These are phyloP conservation scores for Hedychridium roseum DNA, from an alignment of 2,888 invertebrate species.

Conservation along the genomic window DNA sequence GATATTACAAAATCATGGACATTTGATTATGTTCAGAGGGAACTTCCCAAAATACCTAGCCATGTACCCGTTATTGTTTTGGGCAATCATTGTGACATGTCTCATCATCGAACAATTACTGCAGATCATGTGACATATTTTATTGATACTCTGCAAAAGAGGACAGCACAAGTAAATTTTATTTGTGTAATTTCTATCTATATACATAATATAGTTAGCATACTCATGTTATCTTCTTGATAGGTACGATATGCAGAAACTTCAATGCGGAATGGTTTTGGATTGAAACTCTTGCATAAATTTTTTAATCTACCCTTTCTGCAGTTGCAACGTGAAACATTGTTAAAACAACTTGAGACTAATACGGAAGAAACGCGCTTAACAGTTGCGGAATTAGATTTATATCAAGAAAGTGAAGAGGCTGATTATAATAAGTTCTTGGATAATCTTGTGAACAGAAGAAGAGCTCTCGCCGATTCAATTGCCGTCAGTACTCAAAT, in stretches of 20 bases:
- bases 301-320: slow-evolving; percentile 95
- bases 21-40: slow-evolving; percentile 92
- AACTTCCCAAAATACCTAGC: slow-evolving; percentile 80
- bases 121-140: slow-evolving; percentile 76
- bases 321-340: slow-evolving; percentile 84
- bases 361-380: slow-evolving; percentile 84
- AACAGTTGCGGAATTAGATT: slow-evolving; percentile 77
- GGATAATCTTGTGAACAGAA: slow-evolving; percentile 77
- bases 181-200: slow-evolving; percentile 5
- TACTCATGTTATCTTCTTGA: slow-evolving; percentile 41
- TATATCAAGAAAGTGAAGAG: slow-evolving; percentile 80
- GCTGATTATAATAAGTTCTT: slow-evolving; percentile 78
- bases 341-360: slow-evolving; percentile 83
- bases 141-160: slow-evolving; percentile 69
- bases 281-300: slow-evolving; percentile 89
- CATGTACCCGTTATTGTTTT: slow-evolving; percentile 87
- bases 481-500: slow-evolving; percentile 66
- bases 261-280: slow-evolving; percentile 96
- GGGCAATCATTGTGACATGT: slow-evolving; percentile 96
- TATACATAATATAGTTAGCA: slow-evolving; percentile 2
- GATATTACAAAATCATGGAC: slow-evolving; percentile 98
- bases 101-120: slow-evolving; percentile 89
- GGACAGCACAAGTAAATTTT: slow-evolving; percentile 64
- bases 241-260: slow-evolving; percentile 88
- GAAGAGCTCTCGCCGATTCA: slow-evolving; percentile 76